Conservation (phyloP, 2,797 vertebrate genomes). For the Enteromius viviparus region DNA sequence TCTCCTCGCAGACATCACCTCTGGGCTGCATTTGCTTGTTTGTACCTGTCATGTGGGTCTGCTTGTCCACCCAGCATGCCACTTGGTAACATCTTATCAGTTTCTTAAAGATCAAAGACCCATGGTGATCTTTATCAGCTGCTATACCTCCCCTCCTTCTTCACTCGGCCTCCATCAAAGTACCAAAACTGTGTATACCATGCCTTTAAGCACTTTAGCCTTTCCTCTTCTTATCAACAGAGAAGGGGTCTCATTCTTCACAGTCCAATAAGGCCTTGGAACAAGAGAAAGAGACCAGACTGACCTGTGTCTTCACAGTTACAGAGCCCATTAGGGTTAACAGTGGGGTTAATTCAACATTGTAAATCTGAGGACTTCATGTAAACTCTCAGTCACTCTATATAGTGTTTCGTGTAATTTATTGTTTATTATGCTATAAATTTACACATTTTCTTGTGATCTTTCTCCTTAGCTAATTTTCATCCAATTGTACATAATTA, state of each 20-base stretch:
- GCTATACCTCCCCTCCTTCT: constrained; percentile 74
- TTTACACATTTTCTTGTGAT: background rate
- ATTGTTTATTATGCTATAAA: background rate
- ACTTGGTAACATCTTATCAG: constrained; percentile 78
- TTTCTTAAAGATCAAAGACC: constrained; percentile 79
- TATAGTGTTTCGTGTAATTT: background rate
- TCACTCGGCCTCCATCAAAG: constrained; percentile 69
- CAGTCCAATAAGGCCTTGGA: constrained; percentile 74
- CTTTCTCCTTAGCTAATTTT: background rate
- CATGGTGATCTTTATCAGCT: constrained; percentile 78
- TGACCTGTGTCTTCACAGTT: constrained; percentile 67
- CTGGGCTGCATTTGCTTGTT: constrained; percentile 74
- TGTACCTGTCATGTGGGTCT: constrained; percentile 79
- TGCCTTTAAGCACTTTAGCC: constrained; percentile 75
- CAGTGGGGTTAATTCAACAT: constrained; percentile 66
- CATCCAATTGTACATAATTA: background rate
- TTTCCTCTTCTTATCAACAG: constrained; percentile 80
- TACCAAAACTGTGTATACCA: constrained; percentile 70
- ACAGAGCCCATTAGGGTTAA: constrained; percentile 68
- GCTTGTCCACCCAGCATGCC: constrained; percentile 80
- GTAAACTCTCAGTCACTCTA: background rate
- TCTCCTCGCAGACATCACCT: constrained; percentile 62
- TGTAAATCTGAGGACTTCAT: constrained; percentile 37
- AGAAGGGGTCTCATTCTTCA: constrained; percentile 61
- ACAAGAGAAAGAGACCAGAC: constrained; percentile 69